A percentile compares a stretch with the other conserved stretches of the same genome.
Conservation (phyloP, 2,888 invertebrate species). For the Vandiemenella viatica region DNA sequence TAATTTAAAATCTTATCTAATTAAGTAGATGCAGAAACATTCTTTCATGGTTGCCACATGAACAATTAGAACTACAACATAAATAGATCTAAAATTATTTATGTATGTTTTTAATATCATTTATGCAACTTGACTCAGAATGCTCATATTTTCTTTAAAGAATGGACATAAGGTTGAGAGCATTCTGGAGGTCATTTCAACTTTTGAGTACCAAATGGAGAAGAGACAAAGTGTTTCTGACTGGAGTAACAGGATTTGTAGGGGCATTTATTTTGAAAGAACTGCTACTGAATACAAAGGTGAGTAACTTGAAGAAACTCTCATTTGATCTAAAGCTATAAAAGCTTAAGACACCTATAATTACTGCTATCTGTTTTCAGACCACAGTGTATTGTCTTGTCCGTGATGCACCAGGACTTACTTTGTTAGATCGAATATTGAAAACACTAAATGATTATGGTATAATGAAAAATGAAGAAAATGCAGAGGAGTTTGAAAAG, state of each 20-base stretch:
- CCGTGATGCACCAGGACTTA: conserved; percentile 15
- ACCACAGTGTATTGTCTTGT: conserved; percentile 19
- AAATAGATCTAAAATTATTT: too few species aligned
- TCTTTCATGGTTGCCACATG: too few species aligned
- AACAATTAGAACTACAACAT: too few species aligned
- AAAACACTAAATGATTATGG: conserved; percentile 11
- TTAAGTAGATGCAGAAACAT: too few species aligned
- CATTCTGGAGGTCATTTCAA: conserved; percentile 19
- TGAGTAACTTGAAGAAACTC: too few species aligned
- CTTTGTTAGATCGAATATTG: conserved; percentile 15
- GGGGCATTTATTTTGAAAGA: conserved; percentile 20
- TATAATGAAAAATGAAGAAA: conserved; percentile 2
- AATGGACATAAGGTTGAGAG: conserved; percentile 14
- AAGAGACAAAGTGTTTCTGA: conserved; percentile 19
- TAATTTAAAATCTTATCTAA: too few species aligned
- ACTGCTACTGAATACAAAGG: conserved; percentile 17
- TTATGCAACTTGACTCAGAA: too few species aligned
- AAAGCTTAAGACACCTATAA: too few species aligned
- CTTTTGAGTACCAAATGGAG: conserved; percentile 16
- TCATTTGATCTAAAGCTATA: too few species aligned
- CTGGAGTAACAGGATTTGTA: conserved; percentile 21
- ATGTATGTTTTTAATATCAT: too few species aligned
- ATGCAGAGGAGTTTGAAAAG: conserved; percentile 7
- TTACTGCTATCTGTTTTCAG: too few species aligned
- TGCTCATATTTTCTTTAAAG: conserved; percentile 13